phyloP scores from a whole-genome alignment of 1,140 invertebrate species.

The Drosophila navojoa region DNA sequence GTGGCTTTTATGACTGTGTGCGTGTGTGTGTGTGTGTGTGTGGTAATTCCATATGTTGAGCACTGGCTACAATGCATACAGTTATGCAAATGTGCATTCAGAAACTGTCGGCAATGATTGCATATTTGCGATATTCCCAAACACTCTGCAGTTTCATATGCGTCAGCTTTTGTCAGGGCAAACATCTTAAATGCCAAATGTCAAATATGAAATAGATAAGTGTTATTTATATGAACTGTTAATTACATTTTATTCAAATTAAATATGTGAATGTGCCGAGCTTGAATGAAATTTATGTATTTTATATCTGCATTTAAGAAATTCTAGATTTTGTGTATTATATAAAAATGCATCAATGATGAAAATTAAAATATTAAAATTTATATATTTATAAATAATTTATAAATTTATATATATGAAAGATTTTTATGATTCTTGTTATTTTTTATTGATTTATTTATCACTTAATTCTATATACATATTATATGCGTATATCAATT shows the following conservation, averaged over 20 bases:
- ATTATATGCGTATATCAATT: no score
- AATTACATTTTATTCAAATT: not conserved
- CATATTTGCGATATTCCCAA: not conserved
- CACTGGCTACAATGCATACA: conserved; percentile 47
- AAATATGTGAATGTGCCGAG: not conserved
- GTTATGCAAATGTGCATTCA: conserved; percentile 67
- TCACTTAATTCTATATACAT: no score
- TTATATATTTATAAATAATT: no score
- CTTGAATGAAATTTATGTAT: not conserved
- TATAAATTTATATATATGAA: no score
- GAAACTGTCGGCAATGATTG: conserved; percentile 38
- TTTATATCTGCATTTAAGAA: no score
- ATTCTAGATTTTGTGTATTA: no score
- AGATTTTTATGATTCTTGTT: no score
- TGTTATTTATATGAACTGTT: not conserved
- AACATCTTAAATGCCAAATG: not conserved
- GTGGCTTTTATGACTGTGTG: conserved; percentile 10
- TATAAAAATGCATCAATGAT: no score
- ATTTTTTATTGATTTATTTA: no score
- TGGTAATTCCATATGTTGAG: conserved; percentile 59
- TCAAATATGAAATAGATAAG: not conserved
- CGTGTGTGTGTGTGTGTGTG: conserved; percentile 15
- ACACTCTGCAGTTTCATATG: conserved; percentile 13
- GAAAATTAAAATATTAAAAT: no score
- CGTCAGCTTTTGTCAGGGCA: not conserved